Percentiles rank a stretch among this genome's conserved stretches.
These are phyloP conservation scores for Exephanes ischioxanthus DNA, from an alignment of 2,888 invertebrate genomes.

Conservation along the genomic window DNA sequence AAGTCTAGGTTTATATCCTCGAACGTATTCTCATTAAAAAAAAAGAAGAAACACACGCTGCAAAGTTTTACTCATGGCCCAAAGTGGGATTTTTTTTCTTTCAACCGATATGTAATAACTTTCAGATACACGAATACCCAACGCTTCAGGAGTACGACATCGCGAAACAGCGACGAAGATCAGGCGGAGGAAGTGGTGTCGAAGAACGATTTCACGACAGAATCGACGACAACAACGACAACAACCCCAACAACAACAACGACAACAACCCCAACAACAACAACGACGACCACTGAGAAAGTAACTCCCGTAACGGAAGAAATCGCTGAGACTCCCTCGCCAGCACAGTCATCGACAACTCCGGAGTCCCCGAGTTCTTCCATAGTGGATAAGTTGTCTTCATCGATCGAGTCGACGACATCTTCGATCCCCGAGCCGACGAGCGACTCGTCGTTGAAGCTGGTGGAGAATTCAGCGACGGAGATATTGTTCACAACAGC, in stretches of 20 bases:
- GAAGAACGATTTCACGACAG: constrained; percentile 28
- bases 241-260: constrained; percentile 30
- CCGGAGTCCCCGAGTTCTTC: constrained; percentile 48
- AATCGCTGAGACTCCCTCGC: constrained; percentile 51
- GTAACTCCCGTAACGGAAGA: constrained; percentile 59
- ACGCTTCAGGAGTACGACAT: constrained; percentile 82
- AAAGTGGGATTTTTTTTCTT: neutral
- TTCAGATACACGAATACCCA: constrained; percentile 84
- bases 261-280: constrained; percentile 19
- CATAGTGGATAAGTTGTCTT: constrained; percentile 37
- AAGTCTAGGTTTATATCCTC: constrained; percentile 78
- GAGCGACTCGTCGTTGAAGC: constrained; percentile 71
- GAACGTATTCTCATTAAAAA: constrained; percentile 11
- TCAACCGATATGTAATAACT: constrained; percentile 18
- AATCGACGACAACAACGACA: constrained; percentile 42
- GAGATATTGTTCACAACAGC: constrained; percentile 79
- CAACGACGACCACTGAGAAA: constrained; percentile 46
- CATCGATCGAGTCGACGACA: constrained; percentile 49
- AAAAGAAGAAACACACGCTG: neutral
- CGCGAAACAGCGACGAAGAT: constrained; percentile 52
- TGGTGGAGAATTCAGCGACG: constrained; percentile 80
- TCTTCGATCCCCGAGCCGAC: constrained; percentile 41
- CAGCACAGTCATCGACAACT: constrained; percentile 48
- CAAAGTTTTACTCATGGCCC: no score
- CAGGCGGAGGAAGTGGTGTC: constrained; percentile 17